phyloP scores from a whole-genome alignment of 2,888 invertebrate species.

The Alentia gelatinosa region DNA sequence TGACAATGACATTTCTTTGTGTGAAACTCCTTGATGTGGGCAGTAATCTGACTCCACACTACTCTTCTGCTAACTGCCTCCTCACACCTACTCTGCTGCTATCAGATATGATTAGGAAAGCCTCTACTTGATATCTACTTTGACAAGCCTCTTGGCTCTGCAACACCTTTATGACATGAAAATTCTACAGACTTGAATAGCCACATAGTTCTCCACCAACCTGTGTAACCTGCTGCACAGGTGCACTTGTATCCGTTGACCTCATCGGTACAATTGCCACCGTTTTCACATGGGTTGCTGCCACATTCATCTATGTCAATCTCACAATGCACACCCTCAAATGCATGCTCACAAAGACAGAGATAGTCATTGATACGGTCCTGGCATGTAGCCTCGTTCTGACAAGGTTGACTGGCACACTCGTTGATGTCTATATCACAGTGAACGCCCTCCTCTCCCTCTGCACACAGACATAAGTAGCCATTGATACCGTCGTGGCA shows the following conservation, averaged over 20 bases:
- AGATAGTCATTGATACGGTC: constrained; percentile 83
- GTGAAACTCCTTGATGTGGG: too few relatives aligned
- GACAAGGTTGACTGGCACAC: constrained; percentile 60
- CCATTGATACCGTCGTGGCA: constrained; percentile 7
- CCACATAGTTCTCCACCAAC: too few relatives aligned
- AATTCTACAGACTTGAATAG: too few relatives aligned
- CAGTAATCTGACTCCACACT: too few relatives aligned
- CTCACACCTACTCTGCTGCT: too few relatives aligned
- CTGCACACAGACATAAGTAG: constrained; percentile 78
- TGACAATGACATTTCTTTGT: too few relatives aligned
- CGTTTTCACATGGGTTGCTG: constrained; percentile 88
- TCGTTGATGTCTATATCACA: constrained; percentile 79
- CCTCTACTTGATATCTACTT: too few relatives aligned
- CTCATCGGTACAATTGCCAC: constrained; percentile 86
- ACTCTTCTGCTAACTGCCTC: too few relatives aligned
- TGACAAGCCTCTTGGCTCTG: too few relatives aligned
- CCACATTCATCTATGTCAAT: constrained; percentile 92
- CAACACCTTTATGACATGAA: too few relatives aligned
- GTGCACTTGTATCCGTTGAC: constrained; percentile 66
- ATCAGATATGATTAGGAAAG: too few relatives aligned
- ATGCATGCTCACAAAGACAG: constrained; percentile 81
- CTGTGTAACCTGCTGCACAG: constrained; percentile 27
- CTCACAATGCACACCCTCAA: constrained; percentile 82
- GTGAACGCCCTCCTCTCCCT: constrained; percentile 70
- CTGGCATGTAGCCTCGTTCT: constrained; percentile 84